A percentile compares a stretch with the other conserved stretches of the same genome.
phyloP scores from a whole-genome alignment of 64 coral and sea anemone genomes.

The Platygyra sinensis region DNA sequence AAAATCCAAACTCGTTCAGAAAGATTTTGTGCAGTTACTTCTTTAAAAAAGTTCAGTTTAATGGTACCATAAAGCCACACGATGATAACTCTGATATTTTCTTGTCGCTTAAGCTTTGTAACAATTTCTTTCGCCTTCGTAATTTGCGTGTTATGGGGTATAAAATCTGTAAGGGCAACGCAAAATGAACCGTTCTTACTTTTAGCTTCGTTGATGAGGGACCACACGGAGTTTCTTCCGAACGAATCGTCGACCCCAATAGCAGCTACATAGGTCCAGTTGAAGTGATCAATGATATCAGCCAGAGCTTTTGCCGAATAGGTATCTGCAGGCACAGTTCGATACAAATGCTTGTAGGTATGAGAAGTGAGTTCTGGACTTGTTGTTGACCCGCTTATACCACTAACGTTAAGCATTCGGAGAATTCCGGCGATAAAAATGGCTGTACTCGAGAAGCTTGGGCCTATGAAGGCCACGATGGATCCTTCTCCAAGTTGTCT shows the following conservation, averaged over 20 bases:
- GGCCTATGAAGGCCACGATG: background rate
- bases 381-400: background rate
- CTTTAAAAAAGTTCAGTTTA: background rate
- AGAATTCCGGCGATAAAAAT: background rate
- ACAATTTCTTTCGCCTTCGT: background rate
- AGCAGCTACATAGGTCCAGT: background rate
- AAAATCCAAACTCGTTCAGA: constrained; percentile 1
- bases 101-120: background rate
- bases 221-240: constrained; percentile 1
- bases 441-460: background rate
- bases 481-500: background rate
- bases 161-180: background rate
- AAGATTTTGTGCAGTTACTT: background rate
- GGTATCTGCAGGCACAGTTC: constrained; percentile 3
- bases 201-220: background rate
- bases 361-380: constrained; percentile 11
- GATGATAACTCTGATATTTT: background rate
- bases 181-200: background rate
- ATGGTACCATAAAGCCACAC: background rate
- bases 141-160: background rate
- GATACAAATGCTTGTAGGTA: background rate
- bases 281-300: constrained; percentile 24
- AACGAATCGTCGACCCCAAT: constrained; percentile 38
- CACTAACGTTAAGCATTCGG: background rate
- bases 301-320: constrained; percentile 13